Evolutionary conservation across 2,888 invertebrate species (phyloP), one percentile per base, ranked within the genome.

Genomic region (Agrotis clavis): DNA sequence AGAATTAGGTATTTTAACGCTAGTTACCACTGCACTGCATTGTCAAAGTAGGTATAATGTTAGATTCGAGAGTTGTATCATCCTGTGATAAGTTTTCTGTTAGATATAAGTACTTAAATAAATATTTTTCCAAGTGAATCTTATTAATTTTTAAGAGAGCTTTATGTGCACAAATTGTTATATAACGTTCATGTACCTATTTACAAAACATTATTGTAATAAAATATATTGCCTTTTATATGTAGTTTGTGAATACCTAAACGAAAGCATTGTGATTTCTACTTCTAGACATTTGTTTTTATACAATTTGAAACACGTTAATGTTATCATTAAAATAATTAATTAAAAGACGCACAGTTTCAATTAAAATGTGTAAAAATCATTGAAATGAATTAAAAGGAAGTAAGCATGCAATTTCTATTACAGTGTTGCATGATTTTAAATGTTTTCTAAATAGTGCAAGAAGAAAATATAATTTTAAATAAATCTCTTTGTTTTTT

Each of bases 81-180:
- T 79, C 67, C 83, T 83, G 83, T 84, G 83, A 84, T 84, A 84
- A 82, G 85, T 56, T 77, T 61, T 83, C 70, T 64, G 25, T 69
- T 83, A 79, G 79, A 30, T 68, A 18, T 73, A 65, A 77, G 78
- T 79, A 79, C 77, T 82, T 82, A 78, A 79, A 73, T 70, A 54
- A 79, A 75, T 67, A 30, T 60, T 64, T 79, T 56, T 65, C 80
- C 70, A 83, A 83, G 83, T 81, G 83, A 83, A 79, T 66, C 47
- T 59, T 73, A 53, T 13, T 66, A 56, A 21, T 57, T 71, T 13
- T 60, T 57, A 41, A 60, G 13, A 65, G 61, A 82, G 56, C 25
- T 67, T 35, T 79, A 53, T 21, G 21, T 56, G 72, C 48, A 75
- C 82, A 62, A 62, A 14, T 54, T 79, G 18, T 70, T 65, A 35